phyloP scores from a whole-genome alignment of 1,140 invertebrate species.

The Acromyrmex charruanus region DNA sequence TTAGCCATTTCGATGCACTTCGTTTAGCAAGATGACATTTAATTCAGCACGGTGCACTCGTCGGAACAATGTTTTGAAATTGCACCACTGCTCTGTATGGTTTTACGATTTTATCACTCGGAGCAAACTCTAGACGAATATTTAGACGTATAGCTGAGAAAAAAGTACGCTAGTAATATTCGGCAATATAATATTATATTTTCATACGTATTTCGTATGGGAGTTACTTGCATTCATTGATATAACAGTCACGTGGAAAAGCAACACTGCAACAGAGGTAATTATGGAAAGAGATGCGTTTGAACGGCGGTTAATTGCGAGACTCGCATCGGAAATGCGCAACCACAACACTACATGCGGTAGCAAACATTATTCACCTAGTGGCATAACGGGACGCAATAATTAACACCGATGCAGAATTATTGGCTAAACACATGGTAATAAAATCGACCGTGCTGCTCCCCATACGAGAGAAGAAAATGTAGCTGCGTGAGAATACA shows the following conservation, averaged over 20 bases:
- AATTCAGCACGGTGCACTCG: constrained; percentile 43
- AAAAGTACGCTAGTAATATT: not conserved
- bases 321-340: constrained; percentile 22
- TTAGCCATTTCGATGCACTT: constrained; percentile 67
- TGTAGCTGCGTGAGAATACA: constrained; percentile 25
- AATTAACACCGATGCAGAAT: constrained; percentile 54
- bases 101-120: not conserved
- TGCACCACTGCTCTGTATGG: not conserved
- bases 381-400: constrained; percentile 51
- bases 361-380: constrained; percentile 56
- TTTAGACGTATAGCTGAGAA: constrained; percentile 15
- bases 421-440: constrained; percentile 55
- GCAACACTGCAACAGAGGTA: constrained; percentile 6
- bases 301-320: constrained; percentile 56
- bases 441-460: constrained; percentile 35
- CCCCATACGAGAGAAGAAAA: not conserved
- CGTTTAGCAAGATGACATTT: constrained; percentile 68
- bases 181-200: not conserved
- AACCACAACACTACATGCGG: constrained; percentile 38
- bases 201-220: not conserved
- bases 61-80: not conserved
- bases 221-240: constrained; percentile 41
- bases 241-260: constrained; percentile 23
- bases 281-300: constrained; percentile 27
- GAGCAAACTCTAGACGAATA: not conserved